phyloP scores from a whole-genome alignment of 2,888 invertebrate species.

The Drosophila silvestris region DNA sequence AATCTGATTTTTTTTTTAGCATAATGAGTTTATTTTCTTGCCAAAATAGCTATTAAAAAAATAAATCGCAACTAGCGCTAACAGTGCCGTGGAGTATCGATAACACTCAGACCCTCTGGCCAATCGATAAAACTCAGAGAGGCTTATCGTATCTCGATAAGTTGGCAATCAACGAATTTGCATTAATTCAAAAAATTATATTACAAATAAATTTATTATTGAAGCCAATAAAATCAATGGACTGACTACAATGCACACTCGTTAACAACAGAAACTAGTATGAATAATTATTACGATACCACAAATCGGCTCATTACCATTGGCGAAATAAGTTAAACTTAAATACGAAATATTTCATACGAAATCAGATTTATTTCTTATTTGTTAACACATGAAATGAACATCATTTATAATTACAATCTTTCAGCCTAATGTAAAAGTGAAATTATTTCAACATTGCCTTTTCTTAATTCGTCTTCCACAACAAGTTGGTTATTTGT shows the following conservation, averaged over 20 bases:
- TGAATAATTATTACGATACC: background rate
- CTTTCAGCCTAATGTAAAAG: slow-evolving; percentile 45
- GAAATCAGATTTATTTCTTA: background rate
- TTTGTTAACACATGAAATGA: background rate
- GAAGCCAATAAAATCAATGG: background rate
- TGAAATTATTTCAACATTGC: slow-evolving; percentile 54
- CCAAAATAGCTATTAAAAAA: no score
- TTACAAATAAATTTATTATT: background rate
- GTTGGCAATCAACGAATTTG: background rate
- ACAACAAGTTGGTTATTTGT: slow-evolving; percentile 38
- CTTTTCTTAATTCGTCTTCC: slow-evolving; percentile 31
- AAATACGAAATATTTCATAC: background rate
- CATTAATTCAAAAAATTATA: background rate
- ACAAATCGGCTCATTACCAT: background rate
- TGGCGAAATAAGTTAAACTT: background rate
- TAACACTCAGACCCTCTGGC: background rate
- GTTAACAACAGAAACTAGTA: background rate
- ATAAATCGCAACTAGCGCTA: background rate
- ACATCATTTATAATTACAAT: background rate
- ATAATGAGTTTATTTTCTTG: background rate
- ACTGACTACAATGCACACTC: background rate
- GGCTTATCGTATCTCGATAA: background rate
- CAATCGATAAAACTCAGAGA: background rate
- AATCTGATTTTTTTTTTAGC: background rate
- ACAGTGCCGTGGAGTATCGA: background rate